Evolutionary conservation across 30 jellyfish, hydroid and myxozoan species (phyloP), one percentile per base, ranked within the genome.

Genomic region (Haliclystus octoradiatus): DNA sequence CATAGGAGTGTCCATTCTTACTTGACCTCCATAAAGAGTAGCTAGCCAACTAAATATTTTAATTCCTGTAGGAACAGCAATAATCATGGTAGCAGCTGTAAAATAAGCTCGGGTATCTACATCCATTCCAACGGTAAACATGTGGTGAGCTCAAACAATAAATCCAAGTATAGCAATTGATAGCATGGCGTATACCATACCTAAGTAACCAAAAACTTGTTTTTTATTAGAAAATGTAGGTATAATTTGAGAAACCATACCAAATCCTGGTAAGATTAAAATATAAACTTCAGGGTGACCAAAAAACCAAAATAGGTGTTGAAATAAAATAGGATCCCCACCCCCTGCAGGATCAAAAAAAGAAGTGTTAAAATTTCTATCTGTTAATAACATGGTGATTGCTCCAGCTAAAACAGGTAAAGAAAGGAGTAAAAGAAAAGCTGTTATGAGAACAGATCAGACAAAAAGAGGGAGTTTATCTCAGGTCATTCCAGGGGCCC

Each of bases 271-370:
- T 24, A 81, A 28, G 23, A 81, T 73, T 0, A 81, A 35, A 52
- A 73, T 81, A 68, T 81, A 81, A 2, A 81, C 94, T 75, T 81
- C 94, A 27, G 94, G 94, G 50, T 81, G 92, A 0, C 92, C 92
- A 81, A 81, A 81, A 52, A 81, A 81, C 52, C 94, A 81, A 81
- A 81, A 81, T 28, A 81, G 53, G 34, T 81, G 94, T 67, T 68
- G 94, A 32, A 62, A 73, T 22, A 81, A 49, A 12, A 81, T 60
- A 3, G 94, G 94, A 60, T 81, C 94, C 3, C 94, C 94, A 4
- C 94, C 94, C 4, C 94, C 94, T 25, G 94, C 94, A 34, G 94
- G 94, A 31, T 81, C 94, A 68, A 73, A 81, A 57, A 81, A 81
- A 32, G 94, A 25, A 27, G 84, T 81, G 68, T 81, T 81, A 32